Percentiles rank a stretch among this genome's conserved stretches.
These are phyloP conservation scores for Drosophila pseudotalamancana DNA, from an alignment of 2,888 invertebrate species.

Conservation along the genomic window DNA sequence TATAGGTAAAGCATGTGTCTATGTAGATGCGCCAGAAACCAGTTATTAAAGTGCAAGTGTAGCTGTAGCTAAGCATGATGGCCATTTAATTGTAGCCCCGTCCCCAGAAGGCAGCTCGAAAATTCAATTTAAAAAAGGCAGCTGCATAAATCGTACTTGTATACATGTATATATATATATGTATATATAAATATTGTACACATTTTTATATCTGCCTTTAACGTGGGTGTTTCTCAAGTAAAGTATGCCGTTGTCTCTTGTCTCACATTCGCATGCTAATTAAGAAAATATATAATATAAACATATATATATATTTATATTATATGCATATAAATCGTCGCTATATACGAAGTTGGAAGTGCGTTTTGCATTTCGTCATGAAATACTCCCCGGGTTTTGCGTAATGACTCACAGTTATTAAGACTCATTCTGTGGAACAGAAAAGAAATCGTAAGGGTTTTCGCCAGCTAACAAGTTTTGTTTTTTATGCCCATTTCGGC, in stretches of 20 bases:
- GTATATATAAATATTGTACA: neutral
- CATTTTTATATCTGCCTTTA: neutral
- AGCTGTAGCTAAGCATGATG: constrained; percentile 54
- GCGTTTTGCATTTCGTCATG: constrained; percentile 61
- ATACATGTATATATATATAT: neutral
- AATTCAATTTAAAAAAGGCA: constrained; percentile 37
- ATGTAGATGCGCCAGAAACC: constrained; percentile 45
- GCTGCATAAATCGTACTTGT: constrained; percentile 42
- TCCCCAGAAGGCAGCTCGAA: constrained; percentile 36
- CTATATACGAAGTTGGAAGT: constrained; percentile 28
- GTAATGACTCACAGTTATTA: constrained; percentile 56
- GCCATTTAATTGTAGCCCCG: constrained; percentile 52
- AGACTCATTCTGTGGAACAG: constrained; percentile 19
- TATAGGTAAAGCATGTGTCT: neutral
- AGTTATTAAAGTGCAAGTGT: constrained; percentile 54
- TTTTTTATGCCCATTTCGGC: constrained; percentile 23
- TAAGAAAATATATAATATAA: constrained; percentile 34
- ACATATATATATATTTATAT: constrained; percentile 4
- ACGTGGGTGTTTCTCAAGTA: constrained; percentile 40
- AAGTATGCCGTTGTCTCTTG: constrained; percentile 33
- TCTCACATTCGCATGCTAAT: constrained; percentile 63
- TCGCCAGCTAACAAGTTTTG: constrained; percentile 26
- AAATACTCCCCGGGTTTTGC: constrained; percentile 51
- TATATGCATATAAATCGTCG: constrained; percentile 32
- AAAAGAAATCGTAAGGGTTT: constrained; percentile 24